A percentile compares a stretch with the other conserved stretches of the same genome.
Conservation (phyloP, 2,888 invertebrate species). For the Halictus ligatus region DNA sequence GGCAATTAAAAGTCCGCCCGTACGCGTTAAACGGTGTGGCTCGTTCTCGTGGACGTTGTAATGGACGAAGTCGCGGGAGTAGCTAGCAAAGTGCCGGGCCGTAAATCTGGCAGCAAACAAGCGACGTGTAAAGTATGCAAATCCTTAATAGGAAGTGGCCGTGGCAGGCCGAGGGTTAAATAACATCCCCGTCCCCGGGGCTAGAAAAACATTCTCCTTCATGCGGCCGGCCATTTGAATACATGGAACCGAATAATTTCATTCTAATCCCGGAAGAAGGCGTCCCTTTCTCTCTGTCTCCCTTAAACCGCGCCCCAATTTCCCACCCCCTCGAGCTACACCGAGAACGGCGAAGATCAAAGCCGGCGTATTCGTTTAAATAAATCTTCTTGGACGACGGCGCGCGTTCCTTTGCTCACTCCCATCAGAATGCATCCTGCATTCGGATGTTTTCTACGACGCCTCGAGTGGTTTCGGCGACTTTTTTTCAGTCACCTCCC, state of each 20-base stretch:
- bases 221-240: constrained; percentile 57
- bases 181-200: constrained; percentile 41
- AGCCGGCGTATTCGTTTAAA: constrained; percentile 6
- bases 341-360: constrained; percentile 9
- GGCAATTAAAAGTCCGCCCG: constrained; percentile 32
- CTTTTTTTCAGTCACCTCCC: background rate
- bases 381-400: constrained; percentile 3
- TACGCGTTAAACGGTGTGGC: constrained; percentile 24
- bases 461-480: background rate
- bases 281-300: background rate
- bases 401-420: background rate
- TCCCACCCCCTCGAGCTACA: constrained; percentile 15
- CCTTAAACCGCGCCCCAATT: constrained; percentile 4
- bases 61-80: constrained; percentile 58
- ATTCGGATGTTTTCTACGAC: constrained; percentile 1
- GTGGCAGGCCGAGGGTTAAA: constrained; percentile 60
- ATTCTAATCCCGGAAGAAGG: constrained; percentile 51
- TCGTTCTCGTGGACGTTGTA: constrained; percentile 29
- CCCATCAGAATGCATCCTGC: background rate
- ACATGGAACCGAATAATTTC: constrained; percentile 64
- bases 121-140: constrained; percentile 65
- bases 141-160: constrained; percentile 65
- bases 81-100: constrained; percentile 52
- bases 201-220: constrained; percentile 62
- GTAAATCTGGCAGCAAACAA: constrained; percentile 64